Base-by-base conservation (phyloP, 2,797 vertebrate species). In the Silurus aristotelis region DNA sequence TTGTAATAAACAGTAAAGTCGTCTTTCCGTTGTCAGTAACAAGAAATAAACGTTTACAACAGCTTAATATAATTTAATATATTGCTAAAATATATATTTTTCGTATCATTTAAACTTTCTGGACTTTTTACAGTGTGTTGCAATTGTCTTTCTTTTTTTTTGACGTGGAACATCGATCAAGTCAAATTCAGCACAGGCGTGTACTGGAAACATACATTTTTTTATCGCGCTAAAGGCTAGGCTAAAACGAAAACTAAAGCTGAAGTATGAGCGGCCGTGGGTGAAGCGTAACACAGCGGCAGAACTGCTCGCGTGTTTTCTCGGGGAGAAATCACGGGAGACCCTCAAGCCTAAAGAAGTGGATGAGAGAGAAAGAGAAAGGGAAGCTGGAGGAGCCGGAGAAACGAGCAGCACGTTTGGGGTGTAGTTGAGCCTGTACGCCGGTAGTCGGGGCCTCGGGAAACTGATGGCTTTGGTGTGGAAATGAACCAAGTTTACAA, bases 381-480 rank as follows among this genome's bases (percentile, higher is more conserved):
- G 55, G 55, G 8, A 27, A n/a, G 19, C 48, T 52, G 31, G 4
- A 70, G 27, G 48, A 60, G 48, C 38, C 60, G 64, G 38, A 25
- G 67, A 9, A 80, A 43, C 46, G 52, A 67, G 63, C n/a, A 67
- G 79, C 46, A 67, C n/a, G 63, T 55, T 46, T 80, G 82, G 86
- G 92, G 91, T 87, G 89, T 95, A 91, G 91, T 90, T 13, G 88
- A 85, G 87, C 89, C 80, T 79, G 76, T 78, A 85, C 84, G 87
- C 91, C 87, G 92, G 89, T 90, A 82, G 92, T 84, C 89, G 87
- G 90, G 92, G 91, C 90, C 92, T 90, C 88, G 89, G 88, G 87
- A 88, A 82, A 90, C 48, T 86, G 93, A 93, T 93, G 96, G 91
- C 76, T 84, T 81, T 68, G 38, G 76, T 67, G 52, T 84, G 79